Evolutionary conservation across 2,797 vertebrate species (phyloP).

Genomic region (Pyrocephalus nanus): DNA sequence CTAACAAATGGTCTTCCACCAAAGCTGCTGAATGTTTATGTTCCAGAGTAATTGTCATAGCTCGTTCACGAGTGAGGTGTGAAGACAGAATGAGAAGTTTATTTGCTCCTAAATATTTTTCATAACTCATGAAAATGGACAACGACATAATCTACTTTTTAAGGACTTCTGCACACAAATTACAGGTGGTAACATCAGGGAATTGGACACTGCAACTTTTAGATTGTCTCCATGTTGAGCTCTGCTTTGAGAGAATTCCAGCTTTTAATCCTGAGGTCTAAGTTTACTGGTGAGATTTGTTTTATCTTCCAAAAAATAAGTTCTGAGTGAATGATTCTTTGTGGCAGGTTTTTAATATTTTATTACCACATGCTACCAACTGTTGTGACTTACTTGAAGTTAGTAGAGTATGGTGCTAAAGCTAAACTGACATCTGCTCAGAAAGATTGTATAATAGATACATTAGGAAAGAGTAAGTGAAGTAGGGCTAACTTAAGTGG

Average conservation of each 20-base stretch:
- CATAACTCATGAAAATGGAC: background rate
- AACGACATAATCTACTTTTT: background rate
- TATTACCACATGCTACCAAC: background rate
- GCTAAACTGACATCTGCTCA: background rate
- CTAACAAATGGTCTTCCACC: background rate
- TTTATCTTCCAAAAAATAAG: background rate
- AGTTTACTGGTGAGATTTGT: background rate
- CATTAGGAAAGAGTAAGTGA: background rate
- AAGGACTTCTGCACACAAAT: background rate
- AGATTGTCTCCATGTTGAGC: background rate
- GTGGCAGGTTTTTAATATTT: background rate
- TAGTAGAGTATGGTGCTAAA: background rate
- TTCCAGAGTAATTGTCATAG: background rate
- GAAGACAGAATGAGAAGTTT: accelerated
- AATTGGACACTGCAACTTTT: background rate
- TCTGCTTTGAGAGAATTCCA: background rate
- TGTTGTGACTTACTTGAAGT: background rate
- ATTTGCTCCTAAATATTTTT: background rate
- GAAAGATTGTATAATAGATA: background rate
- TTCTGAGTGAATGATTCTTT: background rate
- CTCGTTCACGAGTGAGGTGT: background rate
- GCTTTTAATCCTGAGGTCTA: background rate
- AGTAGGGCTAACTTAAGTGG: background rate
- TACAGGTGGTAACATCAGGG: too few species aligned
- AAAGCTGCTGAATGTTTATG: background rate